Evolutionary conservation across 1,140 invertebrate species (phyloP).

Genomic region (Meloidogyne exigua): DNA sequence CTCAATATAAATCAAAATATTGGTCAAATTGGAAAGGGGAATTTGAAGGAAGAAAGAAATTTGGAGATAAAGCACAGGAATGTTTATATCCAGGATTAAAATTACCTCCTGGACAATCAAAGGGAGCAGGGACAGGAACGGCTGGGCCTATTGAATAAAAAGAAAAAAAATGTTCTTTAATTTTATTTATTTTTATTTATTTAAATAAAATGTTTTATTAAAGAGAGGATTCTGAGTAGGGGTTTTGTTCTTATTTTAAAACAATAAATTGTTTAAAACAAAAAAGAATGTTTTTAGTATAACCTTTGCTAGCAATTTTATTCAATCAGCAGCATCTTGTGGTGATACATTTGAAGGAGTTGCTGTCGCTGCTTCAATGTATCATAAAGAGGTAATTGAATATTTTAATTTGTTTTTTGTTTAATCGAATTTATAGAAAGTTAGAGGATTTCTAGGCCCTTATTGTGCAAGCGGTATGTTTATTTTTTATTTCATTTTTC

Average conservation of each 20-base stretch:
- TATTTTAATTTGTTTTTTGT: not conserved
- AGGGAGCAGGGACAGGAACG: slow-evolving; percentile 10
- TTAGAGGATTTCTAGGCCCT: slow-evolving; percentile 56
- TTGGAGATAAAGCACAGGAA: slow-evolving; percentile 31
- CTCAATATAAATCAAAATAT: slow-evolving; percentile 20
- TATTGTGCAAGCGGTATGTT: slow-evolving; percentile 50
- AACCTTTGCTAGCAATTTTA: slow-evolving; percentile 42
- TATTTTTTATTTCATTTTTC: too few relatives aligned
- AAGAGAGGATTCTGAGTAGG: slow-evolving; percentile 60
- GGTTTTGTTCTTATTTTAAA: not conserved
- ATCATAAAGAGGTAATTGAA: slow-evolving; percentile 42
- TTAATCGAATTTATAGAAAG: slow-evolving; percentile 23
- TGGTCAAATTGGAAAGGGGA: slow-evolving; percentile 21
- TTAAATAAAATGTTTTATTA: too few relatives aligned
- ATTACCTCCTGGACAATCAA: slow-evolving; percentile 22
- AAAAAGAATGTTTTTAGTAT: slow-evolving; percentile 14
- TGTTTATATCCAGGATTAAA: slow-evolving; percentile 26
- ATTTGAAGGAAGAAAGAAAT: slow-evolving; percentile 28
- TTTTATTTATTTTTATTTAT: too few relatives aligned
- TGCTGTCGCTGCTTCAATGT: slow-evolving; percentile 59
- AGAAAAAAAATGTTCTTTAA: not conserved
- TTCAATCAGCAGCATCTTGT: slow-evolving; percentile 47
- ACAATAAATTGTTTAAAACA: not conserved
- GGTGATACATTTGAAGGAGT: slow-evolving; percentile 59
- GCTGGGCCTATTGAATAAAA: slow-evolving; percentile 26